Percentiles rank a stretch among this genome's conserved stretches.
Evolutionary conservation across 2,888 invertebrate genomes (phyloP).

Genomic region (Drosophila leonis): DNA sequence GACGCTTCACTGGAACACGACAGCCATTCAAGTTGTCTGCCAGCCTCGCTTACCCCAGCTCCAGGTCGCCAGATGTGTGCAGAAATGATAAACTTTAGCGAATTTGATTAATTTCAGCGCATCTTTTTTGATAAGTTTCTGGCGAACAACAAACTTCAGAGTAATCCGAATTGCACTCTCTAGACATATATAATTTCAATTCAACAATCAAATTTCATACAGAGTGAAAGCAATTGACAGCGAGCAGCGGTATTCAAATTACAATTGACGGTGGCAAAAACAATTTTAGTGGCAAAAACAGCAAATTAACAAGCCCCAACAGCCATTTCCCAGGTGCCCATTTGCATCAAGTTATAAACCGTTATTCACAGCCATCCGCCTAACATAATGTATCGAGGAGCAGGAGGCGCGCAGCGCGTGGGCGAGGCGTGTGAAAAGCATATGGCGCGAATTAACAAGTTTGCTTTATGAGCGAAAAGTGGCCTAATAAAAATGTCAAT

Average conservation of each 20-base stretch:
- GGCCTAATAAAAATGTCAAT: conserved; percentile 74
- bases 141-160: background rate
- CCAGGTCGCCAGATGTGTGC: background rate
- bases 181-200: background rate
- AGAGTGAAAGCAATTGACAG: conserved; percentile 6
- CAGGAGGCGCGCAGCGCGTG: background rate
- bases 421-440: conserved; percentile 30
- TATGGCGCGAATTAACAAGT: conserved; percentile 72
- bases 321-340: conserved; percentile 42
- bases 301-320: conserved; percentile 6
- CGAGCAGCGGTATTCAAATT: conserved; percentile 19
- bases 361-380: conserved; percentile 36
- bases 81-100: background rate
- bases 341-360: conserved; percentile 37
- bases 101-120: background rate
- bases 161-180: background rate
- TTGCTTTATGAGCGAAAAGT: conserved; percentile 57
- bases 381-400: background rate
- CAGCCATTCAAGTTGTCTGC: background rate
- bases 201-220: conserved; percentile 15
- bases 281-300: conserved; percentile 23
- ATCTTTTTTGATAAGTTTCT: background rate
- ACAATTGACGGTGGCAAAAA: conserved; percentile 33
- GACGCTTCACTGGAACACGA: conserved; percentile 4
- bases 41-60: background rate